Evolutionary conservation across 2,888 invertebrate species (phyloP), one percentile per base, ranked within the genome.

Genomic region (Melipona bicolor): DNA sequence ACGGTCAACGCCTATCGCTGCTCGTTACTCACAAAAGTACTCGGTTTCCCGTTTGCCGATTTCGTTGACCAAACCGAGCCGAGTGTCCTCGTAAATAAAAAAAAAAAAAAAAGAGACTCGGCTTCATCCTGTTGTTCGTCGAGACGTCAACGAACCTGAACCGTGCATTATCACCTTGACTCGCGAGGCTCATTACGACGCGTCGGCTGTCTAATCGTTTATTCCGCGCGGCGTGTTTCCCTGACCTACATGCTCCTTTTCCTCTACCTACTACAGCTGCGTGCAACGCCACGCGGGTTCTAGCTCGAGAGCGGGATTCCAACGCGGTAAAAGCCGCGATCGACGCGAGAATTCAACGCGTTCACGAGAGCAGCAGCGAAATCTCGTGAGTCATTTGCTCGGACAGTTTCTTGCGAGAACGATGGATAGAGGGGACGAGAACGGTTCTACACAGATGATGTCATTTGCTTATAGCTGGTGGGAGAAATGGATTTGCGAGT

Each of bases 221-320:
- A 88, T 85, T 90, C 87, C 74, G 78, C 74, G 81, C 81, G 54
- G 43, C 69, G 83, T 81, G 84, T 90, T 90, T 90, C 90, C 91
- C 91, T 90, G 90, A 91, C 90, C 90, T 85, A 88, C 75, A 90
- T 90, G 80, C 74, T 80, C 77, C 56, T 70, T 80, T 87, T 87
- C 82, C 68, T 70, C 81, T 84, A 50, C 85, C 81, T 70, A 77
- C 81, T 70, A 77, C 80, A 17, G 3, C 15, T 32, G 36, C 24
- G 27, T 17, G 11, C 62, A 17, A 52, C 50, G 2, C 43, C 43
- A 43, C 43, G 43, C 43, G 43, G 6, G 54, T 27, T 71, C 27
- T 62, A 32, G 67, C 43, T 59, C 17, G 71, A 67, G 73, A 69
- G 73, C 73, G 62, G 73, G 71, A 83, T 81, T 77, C 73, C 68